Base-by-base conservation (phyloP, 2,113 vertebrate species). In the Callionymus lyra region DNA sequence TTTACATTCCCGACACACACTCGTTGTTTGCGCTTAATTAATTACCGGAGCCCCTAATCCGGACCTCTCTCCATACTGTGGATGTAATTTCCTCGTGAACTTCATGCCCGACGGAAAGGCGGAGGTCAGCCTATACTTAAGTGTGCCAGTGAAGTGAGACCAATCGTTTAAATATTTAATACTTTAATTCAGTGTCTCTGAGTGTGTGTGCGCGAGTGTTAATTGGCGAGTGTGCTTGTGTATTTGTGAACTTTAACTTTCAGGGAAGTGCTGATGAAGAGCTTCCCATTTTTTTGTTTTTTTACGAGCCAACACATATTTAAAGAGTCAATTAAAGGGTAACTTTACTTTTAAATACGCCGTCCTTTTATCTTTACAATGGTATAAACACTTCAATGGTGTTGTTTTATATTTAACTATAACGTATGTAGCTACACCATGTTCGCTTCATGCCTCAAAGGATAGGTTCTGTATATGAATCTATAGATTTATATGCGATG, bases 161-260 rank as follows among this genome's bases (percentile, higher is more conserved):
- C 41, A 41, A 45, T 56, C 14, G 9, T 38, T 36, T 62, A 37
- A 72, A 56, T 59, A 53, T 65, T 62, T 65, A 63, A 65, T 60
- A 49, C 12, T 33, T 47, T 31, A 6, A 14, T 47, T 69, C 50
- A 16, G 40, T 40, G 36, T 40, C 42, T 21, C n/a, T 35, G 18
- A 16, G 40, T 40, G 36, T 40, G 51, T 21, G 17, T 35, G 18
- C 31, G 39, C 41, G 31, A 37, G 47, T 41, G 44, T 6, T 41
- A 40, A 12, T 14, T 2, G 34, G 43, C 31, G 41, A 9, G 37
- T 14, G 31, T 16, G 21, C 9, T 14, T 11, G 37, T 14, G 31
- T 16, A 16, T 11, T 14, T 12, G 11, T 6, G 31, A n/a, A 27
- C 21, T 27, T 27, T 4, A 27, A 27, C 21, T 27, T 27, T 27